Conservation (phyloP, 2,888 invertebrate genomes). For the Cataglyphis altisquamis region DNA sequence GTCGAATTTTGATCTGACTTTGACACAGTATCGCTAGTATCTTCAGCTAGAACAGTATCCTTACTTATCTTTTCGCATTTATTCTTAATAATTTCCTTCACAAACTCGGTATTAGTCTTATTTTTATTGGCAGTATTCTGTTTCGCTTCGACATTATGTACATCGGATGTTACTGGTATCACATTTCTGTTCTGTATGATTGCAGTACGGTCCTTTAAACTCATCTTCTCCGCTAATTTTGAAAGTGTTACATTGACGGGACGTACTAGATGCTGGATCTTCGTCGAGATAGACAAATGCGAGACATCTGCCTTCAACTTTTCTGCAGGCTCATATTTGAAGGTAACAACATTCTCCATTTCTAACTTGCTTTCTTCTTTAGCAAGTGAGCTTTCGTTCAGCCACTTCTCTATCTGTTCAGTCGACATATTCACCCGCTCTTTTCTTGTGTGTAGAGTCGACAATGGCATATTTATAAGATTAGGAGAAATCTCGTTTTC, state of each 20-base stretch:
- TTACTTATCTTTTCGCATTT: constrained; percentile 80
- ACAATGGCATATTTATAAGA: constrained; percentile 79
- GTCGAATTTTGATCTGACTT: constrained; percentile 79
- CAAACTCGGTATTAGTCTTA: constrained; percentile 35
- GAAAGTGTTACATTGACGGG: constrained; percentile 85
- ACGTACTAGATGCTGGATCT: constrained; percentile 84
- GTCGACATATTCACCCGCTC: constrained; percentile 91
- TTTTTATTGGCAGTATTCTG: constrained; percentile 49
- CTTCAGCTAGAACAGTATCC: constrained; percentile 71
- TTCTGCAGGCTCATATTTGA: constrained; percentile 76
- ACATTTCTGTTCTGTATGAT: constrained; percentile 55
- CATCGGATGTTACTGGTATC: background rate
- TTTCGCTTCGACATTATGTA: constrained; percentile 45
- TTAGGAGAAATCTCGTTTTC: constrained; percentile 69
- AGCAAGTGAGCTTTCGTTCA: constrained; percentile 88
- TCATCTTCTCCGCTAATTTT: constrained; percentile 74
- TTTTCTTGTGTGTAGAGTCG: constrained; percentile 86
- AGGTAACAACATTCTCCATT: constrained; percentile 79
- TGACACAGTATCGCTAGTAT: constrained; percentile 75
- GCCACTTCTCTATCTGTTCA: constrained; percentile 91
- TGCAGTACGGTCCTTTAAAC: constrained; percentile 58
- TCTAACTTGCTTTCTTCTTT: constrained; percentile 85
- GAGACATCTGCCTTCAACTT: constrained; percentile 75
- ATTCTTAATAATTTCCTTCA: constrained; percentile 66
- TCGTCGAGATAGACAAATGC: constrained; percentile 84